A percentile compares a stretch with the other conserved stretches of the same genome.
Evolutionary conservation across 2,888 invertebrate genomes (phyloP).

Genomic region (Thymelicus sylvestris): DNA sequence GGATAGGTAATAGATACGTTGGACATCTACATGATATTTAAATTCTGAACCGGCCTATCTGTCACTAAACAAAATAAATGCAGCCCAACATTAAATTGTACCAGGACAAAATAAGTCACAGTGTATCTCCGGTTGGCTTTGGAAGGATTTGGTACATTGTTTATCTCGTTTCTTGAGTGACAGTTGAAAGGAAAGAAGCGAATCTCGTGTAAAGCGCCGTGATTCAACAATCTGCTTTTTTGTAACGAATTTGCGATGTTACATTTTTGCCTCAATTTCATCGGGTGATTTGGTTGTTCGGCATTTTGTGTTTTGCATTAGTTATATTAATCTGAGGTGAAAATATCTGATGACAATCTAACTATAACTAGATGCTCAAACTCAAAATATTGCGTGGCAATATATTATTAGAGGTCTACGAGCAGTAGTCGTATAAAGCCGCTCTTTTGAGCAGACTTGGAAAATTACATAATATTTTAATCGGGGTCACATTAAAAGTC

Average conservation of each 20-base stretch:
- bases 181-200: constrained; percentile 38
- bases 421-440: not conserved
- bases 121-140: constrained; percentile 35
- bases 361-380: too few species aligned
- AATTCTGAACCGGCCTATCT: constrained; percentile 31
- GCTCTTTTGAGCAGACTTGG: too few species aligned
- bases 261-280: constrained; percentile 17
- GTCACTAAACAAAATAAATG: constrained; percentile 52
- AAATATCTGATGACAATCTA: too few species aligned
- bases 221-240: constrained; percentile 37
- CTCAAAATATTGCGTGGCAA: too few species aligned
- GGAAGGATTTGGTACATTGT: constrained; percentile 40
- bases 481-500: too few species aligned
- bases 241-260: constrained; percentile 20
- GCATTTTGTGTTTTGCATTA: not conserved
- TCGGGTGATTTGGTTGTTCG: not conserved
- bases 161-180: constrained; percentile 40
- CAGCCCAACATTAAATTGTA: constrained; percentile 57
- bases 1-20: too few species aligned
- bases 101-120: constrained; percentile 55
- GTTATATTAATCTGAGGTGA: too few species aligned
- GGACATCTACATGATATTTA: too few species aligned
- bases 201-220: constrained; percentile 33
- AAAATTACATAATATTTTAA: too few species aligned
- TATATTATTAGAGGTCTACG: too few species aligned